These are phyloP conservation scores for Eupsittula cactorum DNA, from an alignment of 2,113 vertebrate species.

Conservation along the genomic window DNA sequence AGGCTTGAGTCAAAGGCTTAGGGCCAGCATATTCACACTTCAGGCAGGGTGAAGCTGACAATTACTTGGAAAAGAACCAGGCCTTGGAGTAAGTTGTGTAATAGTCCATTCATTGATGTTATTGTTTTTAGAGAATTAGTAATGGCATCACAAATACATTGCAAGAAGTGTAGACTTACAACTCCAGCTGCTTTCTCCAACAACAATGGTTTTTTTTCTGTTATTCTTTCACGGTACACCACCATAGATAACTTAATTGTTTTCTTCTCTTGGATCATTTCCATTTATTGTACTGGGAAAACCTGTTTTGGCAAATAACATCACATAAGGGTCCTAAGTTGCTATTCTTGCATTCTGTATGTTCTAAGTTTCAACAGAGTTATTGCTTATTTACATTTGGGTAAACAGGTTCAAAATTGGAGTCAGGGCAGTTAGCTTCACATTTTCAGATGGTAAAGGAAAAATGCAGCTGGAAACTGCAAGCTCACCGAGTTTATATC, in stretches of 20 bases:
- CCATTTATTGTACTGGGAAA: constrained; percentile 43
- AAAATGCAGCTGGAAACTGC: constrained; percentile 37
- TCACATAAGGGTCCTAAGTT: background rate
- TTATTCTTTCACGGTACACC: background rate
- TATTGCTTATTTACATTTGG: background rate
- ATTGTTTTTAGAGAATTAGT: background rate
- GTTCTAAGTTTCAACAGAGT: background rate
- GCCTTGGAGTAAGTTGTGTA: background rate
- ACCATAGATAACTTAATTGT: constrained; percentile 18
- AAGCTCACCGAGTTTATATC: constrained; percentile 54
- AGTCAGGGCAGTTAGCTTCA: background rate
- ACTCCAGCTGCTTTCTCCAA: background rate
- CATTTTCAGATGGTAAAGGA: constrained; percentile 12
- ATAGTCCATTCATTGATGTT: background rate
- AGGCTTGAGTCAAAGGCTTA: background rate
- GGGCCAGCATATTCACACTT: background rate
- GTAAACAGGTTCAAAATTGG: background rate
- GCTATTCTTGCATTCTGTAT: background rate
- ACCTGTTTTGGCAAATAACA: background rate
- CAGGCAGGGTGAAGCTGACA: background rate
- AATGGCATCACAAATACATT: background rate
- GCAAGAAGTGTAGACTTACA: background rate
- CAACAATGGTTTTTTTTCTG: background rate
- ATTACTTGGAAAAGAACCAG: background rate
- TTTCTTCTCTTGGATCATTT: constrained; percentile 30